phyloP scores from a whole-genome alignment of 2,797 vertebrate genomes.

The Syngnathus rostellatus region DNA sequence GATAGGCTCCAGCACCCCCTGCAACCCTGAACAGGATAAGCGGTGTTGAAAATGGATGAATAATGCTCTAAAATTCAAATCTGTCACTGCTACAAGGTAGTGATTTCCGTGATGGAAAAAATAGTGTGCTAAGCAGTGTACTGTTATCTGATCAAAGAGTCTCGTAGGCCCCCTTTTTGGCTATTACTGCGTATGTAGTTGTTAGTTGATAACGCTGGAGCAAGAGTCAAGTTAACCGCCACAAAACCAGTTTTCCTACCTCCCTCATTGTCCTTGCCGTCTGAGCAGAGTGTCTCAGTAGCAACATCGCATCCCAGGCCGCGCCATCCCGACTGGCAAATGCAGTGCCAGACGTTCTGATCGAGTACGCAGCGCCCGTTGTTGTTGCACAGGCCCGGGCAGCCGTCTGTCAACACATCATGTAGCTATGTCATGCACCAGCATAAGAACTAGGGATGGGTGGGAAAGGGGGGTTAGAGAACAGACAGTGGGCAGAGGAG shows the following conservation, averaged over 20 bases:
- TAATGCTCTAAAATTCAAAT: no score
- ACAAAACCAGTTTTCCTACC: slow-evolving; percentile 66
- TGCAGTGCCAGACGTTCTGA: slow-evolving; percentile 97
- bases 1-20: no score
- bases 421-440: slow-evolving; percentile 48
- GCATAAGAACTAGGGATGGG: slow-evolving; percentile 14
- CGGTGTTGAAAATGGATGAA: no score
- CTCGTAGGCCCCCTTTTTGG: no score
- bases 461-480: slow-evolving; percentile 25
- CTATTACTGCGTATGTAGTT: no score
- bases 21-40: no score
- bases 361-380: slow-evolving; percentile 96
- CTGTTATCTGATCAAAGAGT: no score
- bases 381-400: slow-evolving; percentile 96
- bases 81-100: no score
- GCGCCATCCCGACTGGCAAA: slow-evolving; percentile 96
- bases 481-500: slow-evolving; percentile 41
- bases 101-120: no score
- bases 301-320: slow-evolving; percentile 94
- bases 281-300: slow-evolving; percentile 94
- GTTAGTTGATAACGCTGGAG: no score
- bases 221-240: no score
- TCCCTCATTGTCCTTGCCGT: slow-evolving; percentile 98
- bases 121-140: no score
- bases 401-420: slow-evolving; percentile 85